Conservation (phyloP, 2,113 vertebrate species). For the Sylvia atricapilla region DNA sequence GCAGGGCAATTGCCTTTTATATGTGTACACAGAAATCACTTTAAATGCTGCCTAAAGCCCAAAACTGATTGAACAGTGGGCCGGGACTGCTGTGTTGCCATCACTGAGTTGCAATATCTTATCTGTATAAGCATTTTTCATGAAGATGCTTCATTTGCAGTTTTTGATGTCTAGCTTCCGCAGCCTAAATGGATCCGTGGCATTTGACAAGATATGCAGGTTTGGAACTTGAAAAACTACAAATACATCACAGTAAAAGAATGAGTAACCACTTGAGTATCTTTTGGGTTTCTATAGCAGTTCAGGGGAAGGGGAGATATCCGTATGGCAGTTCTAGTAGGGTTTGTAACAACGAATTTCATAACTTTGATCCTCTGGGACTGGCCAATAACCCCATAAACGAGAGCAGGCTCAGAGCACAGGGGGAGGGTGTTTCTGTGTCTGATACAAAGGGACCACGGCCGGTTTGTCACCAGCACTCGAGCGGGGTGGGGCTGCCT, state of each 20-base stretch:
- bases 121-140: background rate
- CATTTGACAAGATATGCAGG: background rate
- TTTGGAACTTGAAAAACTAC: background rate
- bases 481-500: fast-evolving
- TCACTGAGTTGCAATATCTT: background rate
- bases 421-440: fast-evolving
- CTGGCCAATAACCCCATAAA: background rate
- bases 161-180: background rate
- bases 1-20: background rate
- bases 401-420: background rate
- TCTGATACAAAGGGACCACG: background rate
- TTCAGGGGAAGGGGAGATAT: background rate
- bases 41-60: background rate
- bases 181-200: background rate
- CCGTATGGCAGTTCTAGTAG: background rate
- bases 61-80: background rate
- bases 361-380: background rate
- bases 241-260: background rate
- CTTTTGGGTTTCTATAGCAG: background rate
- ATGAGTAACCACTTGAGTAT: background rate
- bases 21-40: background rate
- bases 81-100: background rate
- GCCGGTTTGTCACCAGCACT: no score
- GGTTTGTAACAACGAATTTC: background rate
- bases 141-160: background rate